These are phyloP conservation scores for Hydrozoanthus gracilis DNA, from an alignment of 92 coral and sea anemone species.

Conservation along the genomic window DNA sequence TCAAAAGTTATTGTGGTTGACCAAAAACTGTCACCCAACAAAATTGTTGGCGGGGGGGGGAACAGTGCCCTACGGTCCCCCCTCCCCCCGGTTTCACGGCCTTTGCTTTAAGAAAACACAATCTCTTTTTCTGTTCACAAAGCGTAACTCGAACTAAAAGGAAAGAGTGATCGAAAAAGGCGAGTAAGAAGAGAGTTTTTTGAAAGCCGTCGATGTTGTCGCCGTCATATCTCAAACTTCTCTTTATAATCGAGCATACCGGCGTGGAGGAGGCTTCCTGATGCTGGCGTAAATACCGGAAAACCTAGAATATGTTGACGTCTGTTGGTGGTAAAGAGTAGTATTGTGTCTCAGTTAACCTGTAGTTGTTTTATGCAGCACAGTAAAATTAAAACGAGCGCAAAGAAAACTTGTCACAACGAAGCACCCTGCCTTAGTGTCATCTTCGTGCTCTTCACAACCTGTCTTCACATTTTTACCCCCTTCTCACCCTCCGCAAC, in stretches of 20 bases:
- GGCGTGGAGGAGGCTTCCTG: constrained; percentile 82
- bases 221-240: not conserved
- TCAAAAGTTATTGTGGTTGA: too few species aligned
- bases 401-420: not conserved
- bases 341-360: not conserved
- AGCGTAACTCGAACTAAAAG: too few species aligned
- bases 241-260: constrained; percentile 45
- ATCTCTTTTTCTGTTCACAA: not conserved
- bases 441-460: too few species aligned
- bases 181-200: too few species aligned
- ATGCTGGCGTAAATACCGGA: constrained; percentile 88
- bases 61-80: too few species aligned
- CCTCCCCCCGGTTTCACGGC: too few species aligned
- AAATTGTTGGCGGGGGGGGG: too few species aligned
- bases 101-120: not conserved
- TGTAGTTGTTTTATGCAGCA: not conserved
- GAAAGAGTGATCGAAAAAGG: not conserved
- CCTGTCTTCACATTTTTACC: too few species aligned
- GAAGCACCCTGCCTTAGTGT: too few species aligned
- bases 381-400: not conserved
- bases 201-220: not conserved
- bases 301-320: constrained; percentile 73
- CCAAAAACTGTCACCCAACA: too few species aligned
- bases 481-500: too few species aligned
- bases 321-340: constrained; percentile 38